Percentiles rank a stretch among this genome's conserved stretches.
Conservation (phyloP, 2,888 invertebrate species). For the Crioceris asparagi region DNA sequence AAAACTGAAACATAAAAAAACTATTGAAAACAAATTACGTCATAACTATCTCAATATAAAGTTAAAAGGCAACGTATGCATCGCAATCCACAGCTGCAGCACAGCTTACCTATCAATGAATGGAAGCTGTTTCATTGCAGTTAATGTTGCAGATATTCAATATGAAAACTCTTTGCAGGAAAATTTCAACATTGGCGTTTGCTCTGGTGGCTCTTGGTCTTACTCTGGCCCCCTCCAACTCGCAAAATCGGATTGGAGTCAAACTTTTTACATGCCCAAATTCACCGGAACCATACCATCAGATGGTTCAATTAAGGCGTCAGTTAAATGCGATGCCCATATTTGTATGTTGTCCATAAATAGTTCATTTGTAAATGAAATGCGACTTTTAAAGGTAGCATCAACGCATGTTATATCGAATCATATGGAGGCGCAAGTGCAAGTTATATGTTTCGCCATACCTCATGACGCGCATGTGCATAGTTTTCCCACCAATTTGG, state of each 20-base stretch:
- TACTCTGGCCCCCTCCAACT: constrained; percentile 46
- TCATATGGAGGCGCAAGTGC: constrained; percentile 43
- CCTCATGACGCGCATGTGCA: constrained; percentile 32
- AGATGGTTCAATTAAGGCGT: constrained; percentile 44
- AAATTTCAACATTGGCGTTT: constrained; percentile 48
- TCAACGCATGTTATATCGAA: constrained; percentile 55
- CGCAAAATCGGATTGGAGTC: constrained; percentile 48
- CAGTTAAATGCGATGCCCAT: constrained; percentile 37
- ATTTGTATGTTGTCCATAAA: constrained; percentile 49
- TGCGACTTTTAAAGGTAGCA: constrained; percentile 52
- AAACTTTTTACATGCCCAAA: constrained; percentile 51
- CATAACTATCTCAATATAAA: no score
- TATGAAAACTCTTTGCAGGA: constrained; percentile 37
- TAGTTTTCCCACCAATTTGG: constrained; percentile 34
- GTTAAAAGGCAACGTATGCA: no score
- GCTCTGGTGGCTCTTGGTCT: constrained; percentile 40
- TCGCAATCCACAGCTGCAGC: no score
- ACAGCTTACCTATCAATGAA: no score
- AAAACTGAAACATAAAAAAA: no score
- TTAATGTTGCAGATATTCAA: no score
- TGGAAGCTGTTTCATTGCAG: no score
- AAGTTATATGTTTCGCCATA: constrained; percentile 44
- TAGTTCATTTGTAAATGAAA: constrained; percentile 54
- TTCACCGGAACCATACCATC: constrained; percentile 50
- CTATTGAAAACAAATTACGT: no score